These are phyloP conservation scores for Drosophila watanabei DNA, from an alignment of 1,140 invertebrate species.

Conservation along the genomic window DNA sequence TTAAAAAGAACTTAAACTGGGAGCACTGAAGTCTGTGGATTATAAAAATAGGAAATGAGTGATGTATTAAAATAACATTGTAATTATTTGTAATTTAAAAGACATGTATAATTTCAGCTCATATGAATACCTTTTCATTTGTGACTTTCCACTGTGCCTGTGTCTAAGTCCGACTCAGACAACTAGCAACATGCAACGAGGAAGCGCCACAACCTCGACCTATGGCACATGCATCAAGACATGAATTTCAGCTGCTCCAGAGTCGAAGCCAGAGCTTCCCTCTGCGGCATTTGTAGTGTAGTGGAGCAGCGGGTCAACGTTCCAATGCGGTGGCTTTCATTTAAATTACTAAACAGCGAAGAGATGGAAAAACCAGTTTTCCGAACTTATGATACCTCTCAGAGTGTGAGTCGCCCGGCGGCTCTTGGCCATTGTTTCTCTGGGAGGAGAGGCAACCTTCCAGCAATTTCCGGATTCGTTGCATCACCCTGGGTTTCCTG, in stretches of 20 bases:
- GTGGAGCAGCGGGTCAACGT: constrained; percentile 50
- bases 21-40: neutral
- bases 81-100: neutral
- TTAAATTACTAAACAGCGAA: constrained; percentile 20
- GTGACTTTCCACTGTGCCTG: neutral
- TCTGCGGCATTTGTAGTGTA: constrained; percentile 30
- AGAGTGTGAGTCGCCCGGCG: constrained; percentile 1
- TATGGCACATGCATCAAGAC: constrained; percentile 13
- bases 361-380: constrained; percentile 33
- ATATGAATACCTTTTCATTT: neutral
- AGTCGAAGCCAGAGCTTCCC: neutral
- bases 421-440: neutral
- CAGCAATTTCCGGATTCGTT: constrained; percentile 17
- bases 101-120: neutral
- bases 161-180: neutral
- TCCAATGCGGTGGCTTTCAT: constrained; percentile 11
- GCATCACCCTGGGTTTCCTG: constrained; percentile 19
- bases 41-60: too few species aligned
- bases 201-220: constrained; percentile 41
- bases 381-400: constrained; percentile 38
- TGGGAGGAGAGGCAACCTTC: constrained; percentile 21
- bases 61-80: too few species aligned
- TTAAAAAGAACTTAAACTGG: too few species aligned
- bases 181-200: constrained; percentile 21
- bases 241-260: neutral